phyloP scores from a whole-genome alignment of 2,113 vertebrate genomes.

The Dasypus novemcinctus region DNA sequence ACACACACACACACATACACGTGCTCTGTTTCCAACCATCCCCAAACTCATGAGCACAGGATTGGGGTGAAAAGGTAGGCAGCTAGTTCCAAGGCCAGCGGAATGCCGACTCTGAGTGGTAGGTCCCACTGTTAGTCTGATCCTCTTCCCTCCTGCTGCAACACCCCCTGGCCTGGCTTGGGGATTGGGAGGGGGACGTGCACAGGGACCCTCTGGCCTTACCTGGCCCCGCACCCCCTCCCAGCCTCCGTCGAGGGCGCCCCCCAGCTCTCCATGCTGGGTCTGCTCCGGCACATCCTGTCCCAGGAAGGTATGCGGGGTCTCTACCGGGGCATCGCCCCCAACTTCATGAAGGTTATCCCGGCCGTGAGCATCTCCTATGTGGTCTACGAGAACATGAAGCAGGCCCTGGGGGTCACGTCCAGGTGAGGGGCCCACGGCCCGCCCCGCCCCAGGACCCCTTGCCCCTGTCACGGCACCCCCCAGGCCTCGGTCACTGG shows the following conservation, averaged over 20 bases:
- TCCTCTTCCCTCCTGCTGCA: not conserved
- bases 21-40: not conserved
- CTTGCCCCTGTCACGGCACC: not conserved
- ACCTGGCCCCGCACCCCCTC: not conserved
- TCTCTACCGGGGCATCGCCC: conserved; percentile 83
- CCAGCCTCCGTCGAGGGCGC: conserved; percentile 77
- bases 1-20: not conserved
- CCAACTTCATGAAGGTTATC: conserved; percentile 89
- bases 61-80: not conserved
- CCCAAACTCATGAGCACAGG: not conserved
- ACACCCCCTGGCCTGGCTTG: not conserved
- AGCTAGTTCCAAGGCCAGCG: not conserved
- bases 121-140: not conserved
- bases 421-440: conserved; percentile 77
- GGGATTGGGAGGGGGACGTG: not conserved
- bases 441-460: not conserved
- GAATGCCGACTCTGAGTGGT: not conserved
- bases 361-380: conserved; percentile 94
- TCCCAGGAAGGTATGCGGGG: conserved; percentile 80
- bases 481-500: not conserved
- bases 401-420: conserved; percentile 80
- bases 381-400: conserved; percentile 86
- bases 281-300: conserved; percentile 79
- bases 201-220: not conserved
- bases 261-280: conserved; percentile 81